Base-by-base conservation (phyloP, 2,888 invertebrate species). In the Erebia epiphron region DNA sequence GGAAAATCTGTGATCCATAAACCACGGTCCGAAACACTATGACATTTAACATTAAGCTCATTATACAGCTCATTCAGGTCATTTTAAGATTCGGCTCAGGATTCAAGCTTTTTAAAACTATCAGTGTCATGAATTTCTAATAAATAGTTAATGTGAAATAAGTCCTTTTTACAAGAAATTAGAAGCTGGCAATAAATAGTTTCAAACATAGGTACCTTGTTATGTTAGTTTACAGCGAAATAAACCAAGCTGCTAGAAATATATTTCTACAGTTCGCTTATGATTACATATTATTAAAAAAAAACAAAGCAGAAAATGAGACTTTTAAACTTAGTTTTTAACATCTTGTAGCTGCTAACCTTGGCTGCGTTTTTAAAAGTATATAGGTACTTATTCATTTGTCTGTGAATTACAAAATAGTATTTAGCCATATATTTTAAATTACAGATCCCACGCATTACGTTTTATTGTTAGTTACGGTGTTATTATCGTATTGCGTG, bases 241-340 rank as follows among this genome's bases (percentile, higher is more conserved):
- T 35, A 35, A 35, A 35, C 35, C 35, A 67, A 68, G 68, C 71
- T 71, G 71, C 71, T 26, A 64, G 41, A 18, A 10, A 46, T 7
- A 43, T 13, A 46, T 49, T 49, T 62, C 16, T 43, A 16, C 18
- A 58, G 13, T 54, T 9, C 35, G 35, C n/a, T 46, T 49, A 62
- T 21, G 11, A 16, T 60, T 35, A 7, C 7, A 7, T 35, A 35
- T 57, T 26, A 26, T 57, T 26, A 8, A 2, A 35, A 35, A 58
- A 54, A 54, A 18, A 16, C 11, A 52, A n/a, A 16, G 9, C 11
- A n/a, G 16, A 50, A 50, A 50, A 14, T 52, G 16, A 52, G 16
- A 52, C n/a, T 52, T 9, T 46, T n/a, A 52, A 52, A 52, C 7
- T n/a, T 9, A 50, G 4, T 49, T 49, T 46, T 14, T 50, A 7